Conservation (phyloP, 2,888 invertebrate species). For the Athripsodes cinereus region DNA sequence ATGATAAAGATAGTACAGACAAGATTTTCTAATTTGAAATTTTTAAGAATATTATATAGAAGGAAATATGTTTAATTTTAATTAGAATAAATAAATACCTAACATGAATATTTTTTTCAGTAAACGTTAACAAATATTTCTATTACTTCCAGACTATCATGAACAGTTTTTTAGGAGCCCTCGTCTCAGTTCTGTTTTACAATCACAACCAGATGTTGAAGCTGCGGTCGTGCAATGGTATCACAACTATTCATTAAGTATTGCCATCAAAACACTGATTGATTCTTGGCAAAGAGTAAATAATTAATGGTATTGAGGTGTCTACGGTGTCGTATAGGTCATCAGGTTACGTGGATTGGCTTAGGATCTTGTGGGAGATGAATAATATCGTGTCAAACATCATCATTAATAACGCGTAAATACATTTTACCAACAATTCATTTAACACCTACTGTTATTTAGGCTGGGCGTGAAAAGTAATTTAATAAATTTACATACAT, state of each 20-base stretch:
- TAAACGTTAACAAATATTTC: too few species aligned
- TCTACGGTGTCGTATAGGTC: conserved; percentile 5
- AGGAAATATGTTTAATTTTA: too few species aligned
- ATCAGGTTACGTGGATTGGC: conserved; percentile 12
- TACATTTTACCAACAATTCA: conserved; percentile 20
- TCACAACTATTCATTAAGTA: background rate
- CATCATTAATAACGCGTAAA: conserved; percentile 10
- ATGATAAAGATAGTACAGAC: too few species aligned
- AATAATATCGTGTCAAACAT: conserved; percentile 9
- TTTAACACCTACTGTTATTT: conserved; percentile 21
- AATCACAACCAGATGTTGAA: too few species aligned
- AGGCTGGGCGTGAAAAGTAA: conserved; percentile 12
- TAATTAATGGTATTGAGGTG: background rate
- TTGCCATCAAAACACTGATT: conserved; percentile 7
- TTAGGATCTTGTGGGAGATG: conserved; percentile 5
- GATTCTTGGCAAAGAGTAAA: conserved; percentile 10
- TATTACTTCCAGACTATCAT: too few species aligned
- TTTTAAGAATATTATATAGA: too few species aligned
- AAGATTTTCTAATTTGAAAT: too few species aligned
- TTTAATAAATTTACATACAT: conserved; percentile 9
- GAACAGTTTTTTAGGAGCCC: too few species aligned
- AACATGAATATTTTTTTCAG: too few species aligned
- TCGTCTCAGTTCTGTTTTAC: too few species aligned
- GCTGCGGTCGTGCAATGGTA: background rate
- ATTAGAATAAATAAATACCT: too few species aligned